Evolutionary conservation across 2,797 vertebrate genomes (phyloP), one percentile per base, ranked within the genome.

Genomic region (Coendou prehensilis): DNA sequence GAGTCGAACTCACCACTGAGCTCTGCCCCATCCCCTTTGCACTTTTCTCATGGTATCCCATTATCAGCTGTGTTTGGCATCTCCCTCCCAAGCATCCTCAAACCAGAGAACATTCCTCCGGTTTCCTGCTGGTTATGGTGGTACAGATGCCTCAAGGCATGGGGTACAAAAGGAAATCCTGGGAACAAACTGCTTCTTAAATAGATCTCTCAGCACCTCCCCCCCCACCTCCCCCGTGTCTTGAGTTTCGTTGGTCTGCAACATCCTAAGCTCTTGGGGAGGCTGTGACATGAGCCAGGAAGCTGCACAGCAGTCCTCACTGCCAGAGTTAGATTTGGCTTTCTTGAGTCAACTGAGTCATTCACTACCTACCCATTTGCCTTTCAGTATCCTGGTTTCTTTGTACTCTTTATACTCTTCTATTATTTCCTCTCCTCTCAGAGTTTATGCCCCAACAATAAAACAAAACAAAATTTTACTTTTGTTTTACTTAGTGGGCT

Each of bases 371-470:
- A 37, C 41, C n/a, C 47, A 14, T 59, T 67, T 33, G 28, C 76
- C 59, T 73, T 37, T 69, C 7, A 26, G 52, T 81, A 73, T 90
- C 75, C 50, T 69, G 47, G 63, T 37, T 33, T 18, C 50, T 91
- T 17, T 45, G 28, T 41, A 47, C 22, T 45, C 37, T 45, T 45
- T 73, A 26, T 73, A 80, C 26, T 86, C 30, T 20, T 47, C 50
- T 56, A 11, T 47, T 45, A 9, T 17, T 82, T 28, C 54, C 50
- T 87, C 26, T 64, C 15, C 14, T 84, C 47, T 86, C 30, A n/a
- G 71, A 90, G 33, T 76, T 13, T 75, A n/a, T n/a, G 71, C 63
- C 54, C 83, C 52, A 93, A 76, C 41, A 94, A 52, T 41, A 78
- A 79, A 75, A 50, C 11, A 56, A 56, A 79, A 47, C 9, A 9